A percentile compares a stretch with the other conserved stretches of the same genome.
These are phyloP conservation scores for Tetropium fuscum DNA, from an alignment of 2,888 invertebrate species.

Conservation along the genomic window DNA sequence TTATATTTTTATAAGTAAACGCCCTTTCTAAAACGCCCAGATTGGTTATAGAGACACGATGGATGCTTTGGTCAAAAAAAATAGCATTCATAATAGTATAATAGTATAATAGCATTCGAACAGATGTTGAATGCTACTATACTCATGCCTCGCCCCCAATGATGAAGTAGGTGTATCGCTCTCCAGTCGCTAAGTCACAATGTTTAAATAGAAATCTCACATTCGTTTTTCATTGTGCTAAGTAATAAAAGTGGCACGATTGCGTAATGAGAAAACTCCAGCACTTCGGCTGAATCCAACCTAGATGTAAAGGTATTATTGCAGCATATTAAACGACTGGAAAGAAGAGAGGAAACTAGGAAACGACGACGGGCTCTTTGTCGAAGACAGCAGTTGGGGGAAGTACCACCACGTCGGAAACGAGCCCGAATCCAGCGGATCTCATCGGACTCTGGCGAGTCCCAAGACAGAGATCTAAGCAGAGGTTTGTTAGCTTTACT, in stretches of 20 bases:
- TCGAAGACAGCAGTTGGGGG: not conserved
- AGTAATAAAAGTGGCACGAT: not conserved
- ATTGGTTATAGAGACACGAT: too few relatives aligned
- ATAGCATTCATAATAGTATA: too few relatives aligned
- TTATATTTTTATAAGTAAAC: too few relatives aligned
- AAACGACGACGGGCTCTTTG: not conserved
- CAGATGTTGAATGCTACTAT: too few relatives aligned
- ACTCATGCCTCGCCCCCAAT: not conserved
- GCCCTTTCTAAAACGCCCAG: too few relatives aligned
- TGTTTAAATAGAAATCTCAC: not conserved
- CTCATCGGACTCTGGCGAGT: not conserved
- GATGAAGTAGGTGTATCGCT: not conserved
- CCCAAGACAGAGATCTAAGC: not conserved
- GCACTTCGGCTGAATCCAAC: not conserved
- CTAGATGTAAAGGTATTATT: not conserved
- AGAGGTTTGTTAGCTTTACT: not conserved
- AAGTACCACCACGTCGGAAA: not conserved
- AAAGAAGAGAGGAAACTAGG: not conserved
- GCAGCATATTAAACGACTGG: not conserved
- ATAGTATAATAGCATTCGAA: too few relatives aligned
- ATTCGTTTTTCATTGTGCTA: not conserved
- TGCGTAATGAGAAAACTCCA: not conserved
- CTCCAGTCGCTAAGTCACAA: not conserved
- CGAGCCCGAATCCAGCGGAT: not conserved
- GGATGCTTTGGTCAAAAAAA: too few relatives aligned